Evolutionary conservation across 2,797 vertebrate genomes (phyloP), one percentile per base, ranked within the genome.

Genomic region (Hydrocynus forskahlii): DNA sequence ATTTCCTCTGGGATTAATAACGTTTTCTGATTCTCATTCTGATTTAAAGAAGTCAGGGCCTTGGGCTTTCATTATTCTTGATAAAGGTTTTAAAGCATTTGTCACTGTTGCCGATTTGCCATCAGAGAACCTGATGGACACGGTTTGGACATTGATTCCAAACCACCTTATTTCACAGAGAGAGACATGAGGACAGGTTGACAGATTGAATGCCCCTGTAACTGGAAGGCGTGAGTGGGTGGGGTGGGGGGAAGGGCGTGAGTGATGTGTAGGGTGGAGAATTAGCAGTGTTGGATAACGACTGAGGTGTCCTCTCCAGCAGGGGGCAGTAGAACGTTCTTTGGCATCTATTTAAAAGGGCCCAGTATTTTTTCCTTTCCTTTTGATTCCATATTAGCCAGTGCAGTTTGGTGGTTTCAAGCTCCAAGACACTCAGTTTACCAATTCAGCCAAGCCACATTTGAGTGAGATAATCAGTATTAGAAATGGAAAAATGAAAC

Each of bases 301-400:
- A 35, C 19, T 23, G 43, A 17, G 60, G 17, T 48, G 64, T 57
- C 68, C 75, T 82, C 59, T 83, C 88, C 89, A 88, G 87, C 80
- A 91, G 88, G 81, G 88, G 88, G 88, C 83, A 86, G 81, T 83
- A 86, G 69, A 74, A 79, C 13, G 64, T 55, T 60, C 63, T 72
- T 71, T 69, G 62, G 72, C 50, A 45, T 13, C 9, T 19, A 6
- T 59, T 23, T 70, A 23, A n/a, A 25, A 17, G 48, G 7, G 13
- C 13, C 21, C 45, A 71, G 23, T 54, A 4, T 29, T 16, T 45
- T 19, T 29, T 35, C 9, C 1, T 45, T 43, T 75, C 62, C 21
- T 66, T 52, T 69, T 54, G 50, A 67, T 12, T 16, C 21, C 45
- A 50, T 76, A 72, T 52, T 45, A 82, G 40, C 54, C 6, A 17